Conservation (phyloP, 2,113 vertebrate species). For the Myxocyprinus asiaticus region DNA sequence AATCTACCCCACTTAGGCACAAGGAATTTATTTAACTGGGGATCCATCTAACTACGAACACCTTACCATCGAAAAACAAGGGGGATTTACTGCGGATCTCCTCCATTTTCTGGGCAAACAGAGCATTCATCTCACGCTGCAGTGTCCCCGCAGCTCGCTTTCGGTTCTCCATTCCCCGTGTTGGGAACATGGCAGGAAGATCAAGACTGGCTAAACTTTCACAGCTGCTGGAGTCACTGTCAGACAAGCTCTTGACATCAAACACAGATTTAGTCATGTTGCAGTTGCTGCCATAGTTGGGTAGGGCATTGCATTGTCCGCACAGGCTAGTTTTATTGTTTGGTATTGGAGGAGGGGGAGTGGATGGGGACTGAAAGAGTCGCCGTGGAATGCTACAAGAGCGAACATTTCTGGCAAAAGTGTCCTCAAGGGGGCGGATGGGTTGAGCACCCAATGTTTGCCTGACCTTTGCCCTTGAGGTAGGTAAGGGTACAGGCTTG, state of each 20-base stretch:
- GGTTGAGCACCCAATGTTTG: conserved; percentile 63
- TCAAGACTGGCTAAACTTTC: conserved; percentile 78
- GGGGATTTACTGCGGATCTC: conserved; percentile 93
- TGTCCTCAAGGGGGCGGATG: not conserved
- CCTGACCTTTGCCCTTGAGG: conserved; percentile 48
- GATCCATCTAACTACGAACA: conserved; percentile 52
- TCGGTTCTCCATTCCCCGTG: conserved; percentile 73
- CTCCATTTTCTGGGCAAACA: conserved; percentile 95
- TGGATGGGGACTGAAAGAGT: conserved; percentile 64
- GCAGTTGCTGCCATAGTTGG: conserved; percentile 75
- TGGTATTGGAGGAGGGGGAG: conserved; percentile 54
- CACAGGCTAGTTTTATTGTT: conserved; percentile 69
- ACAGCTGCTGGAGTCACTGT: conserved; percentile 84
- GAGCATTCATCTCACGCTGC: conserved; percentile 94
- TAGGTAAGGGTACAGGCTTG: conserved; percentile 56
- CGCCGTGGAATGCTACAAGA: conserved; percentile 68
- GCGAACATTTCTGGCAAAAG: conserved; percentile 39
- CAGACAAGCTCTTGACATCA: conserved; percentile 64
- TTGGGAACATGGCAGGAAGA: conserved; percentile 70
- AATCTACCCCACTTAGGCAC: conserved; percentile 36
- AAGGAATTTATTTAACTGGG: conserved; percentile 4
- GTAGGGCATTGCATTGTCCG: conserved; percentile 69
- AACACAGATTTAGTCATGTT: conserved; percentile 56
- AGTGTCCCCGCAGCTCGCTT: conserved; percentile 86
- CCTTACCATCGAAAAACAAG: conserved; percentile 94